Evolutionary conservation across 2,113 vertebrate species (phyloP).

Genomic region (Dipodomys merriami): DNA sequence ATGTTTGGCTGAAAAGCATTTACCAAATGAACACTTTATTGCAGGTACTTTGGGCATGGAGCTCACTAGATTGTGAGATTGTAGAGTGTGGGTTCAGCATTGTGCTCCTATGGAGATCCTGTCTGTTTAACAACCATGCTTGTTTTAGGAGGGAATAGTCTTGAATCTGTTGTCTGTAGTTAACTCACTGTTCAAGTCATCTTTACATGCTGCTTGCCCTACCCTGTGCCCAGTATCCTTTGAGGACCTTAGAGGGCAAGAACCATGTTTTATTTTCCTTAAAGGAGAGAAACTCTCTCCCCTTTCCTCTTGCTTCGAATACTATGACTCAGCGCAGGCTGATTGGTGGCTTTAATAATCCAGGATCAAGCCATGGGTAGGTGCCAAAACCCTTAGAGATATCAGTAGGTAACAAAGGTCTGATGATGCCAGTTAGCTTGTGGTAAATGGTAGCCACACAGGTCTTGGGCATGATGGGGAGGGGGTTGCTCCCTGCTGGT

Average conservation of each 20-base stretch:
- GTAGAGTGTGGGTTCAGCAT: not conserved
- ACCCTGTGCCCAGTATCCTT: not conserved
- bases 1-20: not conserved
- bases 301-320: not conserved
- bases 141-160: not conserved
- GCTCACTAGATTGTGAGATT: not conserved
- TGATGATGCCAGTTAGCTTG: not conserved
- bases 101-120: not conserved
- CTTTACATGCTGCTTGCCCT: not conserved
- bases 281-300: not conserved
- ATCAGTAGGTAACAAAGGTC: not conserved
- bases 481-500: not conserved
- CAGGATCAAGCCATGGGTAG: not conserved
- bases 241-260: not conserved
- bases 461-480: fast-evolving
- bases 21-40: not conserved
- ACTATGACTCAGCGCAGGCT: not conserved
- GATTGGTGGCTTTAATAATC: not conserved
- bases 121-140: not conserved
- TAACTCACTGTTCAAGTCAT: not conserved
- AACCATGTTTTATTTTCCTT: slow-evolving; percentile 1
- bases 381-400: not conserved
- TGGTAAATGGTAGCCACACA: not conserved
- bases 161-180: not conserved
- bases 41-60: not conserved